phyloP scores from a whole-genome alignment of 1,140 invertebrate species.

The Acromyrmex heyeri region DNA sequence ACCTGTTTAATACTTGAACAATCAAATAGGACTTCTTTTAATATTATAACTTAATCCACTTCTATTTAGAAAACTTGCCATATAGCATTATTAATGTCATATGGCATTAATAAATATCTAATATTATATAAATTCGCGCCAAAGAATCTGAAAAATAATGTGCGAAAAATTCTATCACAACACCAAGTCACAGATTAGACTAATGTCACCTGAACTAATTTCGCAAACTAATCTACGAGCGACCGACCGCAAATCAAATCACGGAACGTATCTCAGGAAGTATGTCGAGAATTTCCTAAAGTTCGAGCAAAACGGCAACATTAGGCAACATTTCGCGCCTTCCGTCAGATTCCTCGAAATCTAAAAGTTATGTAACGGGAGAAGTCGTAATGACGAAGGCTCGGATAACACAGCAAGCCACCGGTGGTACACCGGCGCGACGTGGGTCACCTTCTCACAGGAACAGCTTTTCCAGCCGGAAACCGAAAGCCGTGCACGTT shows the following conservation, averaged over 20 bases:
- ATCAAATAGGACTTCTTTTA: no score
- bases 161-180: not conserved
- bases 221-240: constrained; percentile 3
- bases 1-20: no score
- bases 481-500: not conserved
- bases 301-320: constrained; percentile 34
- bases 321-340: constrained; percentile 61
- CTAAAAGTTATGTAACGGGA: constrained; percentile 63
- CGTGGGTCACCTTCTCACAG: not conserved
- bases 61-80: no score
- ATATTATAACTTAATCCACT: no score
- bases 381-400: constrained; percentile 34
- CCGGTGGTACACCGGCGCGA: not conserved
- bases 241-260: constrained; percentile 53
- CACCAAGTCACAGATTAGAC: not conserved
- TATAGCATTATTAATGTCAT: no score
- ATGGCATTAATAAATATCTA: not conserved
- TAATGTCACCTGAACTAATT: not conserved
- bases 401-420: constrained; percentile 17
- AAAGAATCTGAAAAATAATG: not conserved
- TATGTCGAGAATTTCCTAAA: constrained; percentile 15
- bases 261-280: constrained; percentile 38
- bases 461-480: constrained; percentile 18
- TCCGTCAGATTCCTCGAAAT: constrained; percentile 58
- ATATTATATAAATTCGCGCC: not conserved